Evolutionary conservation across 2,113 vertebrate genomes (phyloP).

Genomic region (Hypomesus transpacificus): DNA sequence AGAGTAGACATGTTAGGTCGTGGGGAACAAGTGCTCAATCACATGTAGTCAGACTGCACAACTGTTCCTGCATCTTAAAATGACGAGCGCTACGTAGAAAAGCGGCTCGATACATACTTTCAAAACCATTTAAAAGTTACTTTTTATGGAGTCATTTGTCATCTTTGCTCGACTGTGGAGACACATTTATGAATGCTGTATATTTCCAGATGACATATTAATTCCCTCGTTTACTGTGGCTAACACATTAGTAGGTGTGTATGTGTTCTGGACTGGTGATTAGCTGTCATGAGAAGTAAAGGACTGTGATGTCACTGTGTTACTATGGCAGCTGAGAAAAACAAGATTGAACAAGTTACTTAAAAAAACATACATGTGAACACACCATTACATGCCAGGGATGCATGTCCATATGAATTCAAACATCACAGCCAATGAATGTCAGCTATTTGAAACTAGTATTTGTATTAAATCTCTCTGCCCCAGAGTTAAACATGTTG

Average conservation of each 20-base stretch:
- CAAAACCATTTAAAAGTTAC: conserved; percentile 31
- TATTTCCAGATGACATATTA: conserved; percentile 52
- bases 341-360: no score
- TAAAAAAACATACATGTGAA: no score
- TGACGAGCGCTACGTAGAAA: conserved; percentile 1
- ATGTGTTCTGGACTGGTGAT: conserved; percentile 41
- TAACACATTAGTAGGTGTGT: conserved; percentile 29
- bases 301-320: conserved; percentile 53
- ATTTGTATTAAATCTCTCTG: no score
- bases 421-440: no score
- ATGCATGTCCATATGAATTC: no score
- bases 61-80: conserved; percentile 7
- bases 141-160: conserved; percentile 40
- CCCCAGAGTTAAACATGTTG: no score
- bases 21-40: no score
- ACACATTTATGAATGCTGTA: conserved; percentile 34
- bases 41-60: no score
- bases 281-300: conserved; percentile 42
- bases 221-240: conserved; percentile 27
- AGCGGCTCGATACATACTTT: conserved; percentile 33
- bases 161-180: conserved; percentile 26
- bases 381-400: no score
- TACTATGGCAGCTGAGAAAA: conserved; percentile 43
- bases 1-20: no score
- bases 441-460: no score